Conservation (phyloP, 2,888 invertebrate genomes). For the Chrysotoxum bicinctum region DNA sequence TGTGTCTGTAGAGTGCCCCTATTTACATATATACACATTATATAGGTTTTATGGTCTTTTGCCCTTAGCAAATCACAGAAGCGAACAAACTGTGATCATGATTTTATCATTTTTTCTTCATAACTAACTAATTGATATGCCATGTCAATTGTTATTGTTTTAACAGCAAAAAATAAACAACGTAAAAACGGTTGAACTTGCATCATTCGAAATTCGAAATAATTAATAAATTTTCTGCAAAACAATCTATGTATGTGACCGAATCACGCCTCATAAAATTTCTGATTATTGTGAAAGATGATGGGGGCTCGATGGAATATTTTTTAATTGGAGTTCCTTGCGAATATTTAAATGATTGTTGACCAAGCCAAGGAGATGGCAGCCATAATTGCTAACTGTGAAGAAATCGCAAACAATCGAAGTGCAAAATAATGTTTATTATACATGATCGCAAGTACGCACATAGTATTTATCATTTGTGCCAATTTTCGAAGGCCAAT, state of each 20-base stretch:
- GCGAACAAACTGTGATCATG: slow-evolving; percentile 19
- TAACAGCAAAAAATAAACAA: background rate
- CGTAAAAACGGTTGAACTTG: slow-evolving; percentile 3
- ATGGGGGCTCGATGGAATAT: slow-evolving; percentile 41
- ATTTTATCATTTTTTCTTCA: slow-evolving; percentile 31
- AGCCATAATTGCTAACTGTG: background rate
- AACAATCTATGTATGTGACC: background rate
- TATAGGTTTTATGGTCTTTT: slow-evolving; percentile 31
- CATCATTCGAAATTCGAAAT: slow-evolving; percentile 22
- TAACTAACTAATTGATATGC: slow-evolving; percentile 49
- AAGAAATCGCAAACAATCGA: slow-evolving; percentile 25
- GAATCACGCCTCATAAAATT: slow-evolving; percentile 46
- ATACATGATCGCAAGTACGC: background rate
- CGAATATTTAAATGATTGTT: slow-evolving; percentile 19
- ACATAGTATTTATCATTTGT: background rate
- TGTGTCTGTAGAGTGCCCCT: background rate
- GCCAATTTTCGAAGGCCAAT: slow-evolving; percentile 43
- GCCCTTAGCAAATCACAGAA: slow-evolving; percentile 59
- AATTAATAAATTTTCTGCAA: background rate
- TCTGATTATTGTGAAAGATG: slow-evolving; percentile 24
- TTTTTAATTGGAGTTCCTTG: slow-evolving; percentile 13
- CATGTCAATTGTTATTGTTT: slow-evolving; percentile 51
- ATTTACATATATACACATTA: background rate
- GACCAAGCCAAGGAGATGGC: background rate
- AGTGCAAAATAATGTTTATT: slow-evolving; percentile 33